A percentile compares a stretch with the other conserved stretches of the same genome.
phyloP scores from a whole-genome alignment of 2,888 invertebrate species.

The Mythimna pallens region DNA sequence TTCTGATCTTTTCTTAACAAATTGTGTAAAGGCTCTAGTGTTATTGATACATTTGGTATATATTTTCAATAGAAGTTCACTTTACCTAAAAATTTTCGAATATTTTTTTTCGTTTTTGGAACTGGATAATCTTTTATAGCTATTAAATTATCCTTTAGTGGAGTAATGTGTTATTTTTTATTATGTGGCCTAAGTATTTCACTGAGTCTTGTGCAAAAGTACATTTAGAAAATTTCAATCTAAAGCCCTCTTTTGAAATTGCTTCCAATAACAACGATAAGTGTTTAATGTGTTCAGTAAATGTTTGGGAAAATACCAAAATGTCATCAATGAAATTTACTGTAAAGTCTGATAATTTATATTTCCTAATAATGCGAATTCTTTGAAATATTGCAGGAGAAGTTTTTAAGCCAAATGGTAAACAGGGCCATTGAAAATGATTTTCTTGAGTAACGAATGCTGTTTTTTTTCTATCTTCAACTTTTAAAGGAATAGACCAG shows the following conservation, averaged over 20 bases:
- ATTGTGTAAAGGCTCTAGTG: too few species aligned
- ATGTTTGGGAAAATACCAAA: neutral
- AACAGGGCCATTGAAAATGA: too few species aligned
- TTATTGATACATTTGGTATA: too few species aligned
- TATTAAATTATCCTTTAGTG: conserved; percentile 10
- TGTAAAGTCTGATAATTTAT: neutral
- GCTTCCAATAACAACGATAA: neutral
- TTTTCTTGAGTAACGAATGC: neutral
- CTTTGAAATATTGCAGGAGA: too few species aligned
- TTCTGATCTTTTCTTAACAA: too few species aligned
- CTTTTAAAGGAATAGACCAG: too few species aligned
- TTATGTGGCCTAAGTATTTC: conserved; percentile 10
- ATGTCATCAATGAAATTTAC: conserved; percentile 4
- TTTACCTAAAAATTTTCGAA: conserved; percentile 4
- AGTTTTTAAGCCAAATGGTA: too few species aligned
- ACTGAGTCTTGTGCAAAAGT: conserved; percentile 7
- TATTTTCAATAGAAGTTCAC: conserved; percentile 7
- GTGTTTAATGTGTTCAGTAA: neutral
- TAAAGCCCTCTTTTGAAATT: conserved; percentile 11
- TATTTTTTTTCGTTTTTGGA: conserved; percentile 9
- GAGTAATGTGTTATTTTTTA: conserved; percentile 5
- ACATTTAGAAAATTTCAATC: conserved; percentile 1
- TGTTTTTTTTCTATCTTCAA: too few species aligned
- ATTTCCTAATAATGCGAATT: neutral
- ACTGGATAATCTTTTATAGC: conserved; percentile 1